Base-by-base conservation (phyloP, 2,888 invertebrate species). In the Latrodectus hesperus region DNA sequence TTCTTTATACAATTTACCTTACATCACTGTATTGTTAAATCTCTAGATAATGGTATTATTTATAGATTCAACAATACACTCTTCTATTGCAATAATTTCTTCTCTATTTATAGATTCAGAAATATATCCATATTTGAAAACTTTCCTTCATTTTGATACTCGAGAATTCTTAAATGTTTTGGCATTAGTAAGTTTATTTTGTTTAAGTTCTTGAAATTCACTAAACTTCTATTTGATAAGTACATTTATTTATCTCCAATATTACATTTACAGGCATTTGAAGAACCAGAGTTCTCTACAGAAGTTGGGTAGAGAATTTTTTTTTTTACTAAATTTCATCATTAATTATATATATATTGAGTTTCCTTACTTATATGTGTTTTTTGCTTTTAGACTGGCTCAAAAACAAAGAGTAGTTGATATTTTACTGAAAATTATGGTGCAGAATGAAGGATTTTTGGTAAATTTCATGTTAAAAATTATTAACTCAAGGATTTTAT, bases 151-250 rank as follows among this genome's bases (percentile, higher is more conserved):
- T 90, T 97, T 96, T 91, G 96, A 97, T 92, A 96, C 96, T 0
- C 94, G 96, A 79, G 97, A 97, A 91, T 96, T 96, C 90, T 93
- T 97, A 67, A 97, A 97, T 92, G 96, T 96, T 8, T 93, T 97
- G 78, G 95, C 96, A 49, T 93, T 97, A 92, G 93, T 90, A 77
- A 86, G 88, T 26, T 60, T 65, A 5, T 67, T 73, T 26, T 65
- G 12, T 5, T 26, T 81, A 22, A 65, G 12, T 10, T 64, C 16
- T 11, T 71, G 17, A 55, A 16, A 16, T 60, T 17, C 65, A 64
- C 16, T 67, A 17, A 3, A 52, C 16, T 26, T 26, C 22, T 3
- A 55, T n/a, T 71, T 65, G 12, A 9, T 14, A 49, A 38, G 38
- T 26, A n/a, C 38, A 26, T 79, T 52, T 68, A 49, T 53, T 67